These are phyloP conservation scores for Herpetotheres cachinnans DNA, from an alignment of 2,113 vertebrate species.

Conservation along the genomic window DNA sequence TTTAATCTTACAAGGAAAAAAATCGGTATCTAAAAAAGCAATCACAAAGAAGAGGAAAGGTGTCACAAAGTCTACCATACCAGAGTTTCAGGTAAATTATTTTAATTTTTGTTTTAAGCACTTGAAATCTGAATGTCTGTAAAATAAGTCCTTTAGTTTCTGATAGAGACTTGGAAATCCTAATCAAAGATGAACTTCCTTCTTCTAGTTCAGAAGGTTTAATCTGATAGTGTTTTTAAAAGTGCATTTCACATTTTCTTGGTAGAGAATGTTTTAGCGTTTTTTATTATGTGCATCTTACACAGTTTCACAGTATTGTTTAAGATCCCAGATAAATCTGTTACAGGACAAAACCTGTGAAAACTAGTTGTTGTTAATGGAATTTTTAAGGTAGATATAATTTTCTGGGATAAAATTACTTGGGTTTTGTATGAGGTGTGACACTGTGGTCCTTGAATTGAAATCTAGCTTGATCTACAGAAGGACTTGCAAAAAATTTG, in stretches of 20 bases:
- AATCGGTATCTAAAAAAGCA: conserved; percentile 79
- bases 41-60: conserved; percentile 81
- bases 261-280: neutral
- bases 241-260: neutral
- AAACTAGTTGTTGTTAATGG: neutral
- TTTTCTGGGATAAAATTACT: neutral
- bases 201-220: neutral
- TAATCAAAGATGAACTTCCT: neutral
- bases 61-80: conserved; percentile 74
- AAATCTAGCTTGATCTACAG: neutral
- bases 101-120: conserved; percentile 42
- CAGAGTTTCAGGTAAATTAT: conserved; percentile 89
- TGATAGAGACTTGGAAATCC: neutral
- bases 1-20: conserved; percentile 85
- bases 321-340: neutral
- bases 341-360: neutral
- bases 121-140: conserved; percentile 36
- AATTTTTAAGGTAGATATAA: neutral
- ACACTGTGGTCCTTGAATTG: neutral
- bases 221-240: neutral
- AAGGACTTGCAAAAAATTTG: neutral
- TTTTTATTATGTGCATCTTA: neutral
- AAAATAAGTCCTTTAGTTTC: conserved; percentile 12
- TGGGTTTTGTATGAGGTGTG: neutral
- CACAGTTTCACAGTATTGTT: neutral